A percentile compares a stretch with the other conserved stretches of the same genome.
These are phyloP conservation scores for Morpho achilles DNA, from an alignment of 2,888 invertebrate genomes.

Conservation along the genomic window DNA sequence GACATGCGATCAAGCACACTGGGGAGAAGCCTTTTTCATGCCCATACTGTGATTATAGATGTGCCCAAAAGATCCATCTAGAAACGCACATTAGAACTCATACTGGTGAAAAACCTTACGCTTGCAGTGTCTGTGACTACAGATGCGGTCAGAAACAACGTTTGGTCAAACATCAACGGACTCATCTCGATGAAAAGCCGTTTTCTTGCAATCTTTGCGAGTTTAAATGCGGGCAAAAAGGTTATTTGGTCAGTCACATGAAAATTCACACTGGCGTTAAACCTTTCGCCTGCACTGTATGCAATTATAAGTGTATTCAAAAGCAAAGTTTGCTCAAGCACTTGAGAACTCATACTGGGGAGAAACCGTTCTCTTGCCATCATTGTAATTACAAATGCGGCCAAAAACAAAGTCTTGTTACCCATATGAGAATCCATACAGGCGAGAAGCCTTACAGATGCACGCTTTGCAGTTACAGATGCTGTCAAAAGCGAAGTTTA, in stretches of 20 bases:
- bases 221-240: background rate
- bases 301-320: background rate
- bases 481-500: background rate
- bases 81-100: background rate
- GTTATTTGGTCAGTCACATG: background rate
- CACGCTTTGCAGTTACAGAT: background rate
- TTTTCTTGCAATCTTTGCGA: background rate
- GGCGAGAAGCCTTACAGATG: slow-evolving; percentile 1
- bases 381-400: background rate
- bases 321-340: background rate
- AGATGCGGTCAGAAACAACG: background rate
- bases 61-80: background rate
- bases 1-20: background rate
- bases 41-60: background rate
- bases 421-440: slow-evolving; percentile 8
- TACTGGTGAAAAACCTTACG: background rate
- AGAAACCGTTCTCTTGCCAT: background rate
- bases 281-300: background rate
- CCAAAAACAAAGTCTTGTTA: background rate
- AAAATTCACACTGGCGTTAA: slow-evolving; percentile 3
- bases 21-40: background rate
- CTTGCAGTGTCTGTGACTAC: background rate
- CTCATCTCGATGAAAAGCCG: background rate
- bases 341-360: slow-evolving; percentile 1
- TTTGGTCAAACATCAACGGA: background rate